Evolutionary conservation across 2,797 vertebrate species (phyloP).

Genomic region (Coregonus suidteri): DNA sequence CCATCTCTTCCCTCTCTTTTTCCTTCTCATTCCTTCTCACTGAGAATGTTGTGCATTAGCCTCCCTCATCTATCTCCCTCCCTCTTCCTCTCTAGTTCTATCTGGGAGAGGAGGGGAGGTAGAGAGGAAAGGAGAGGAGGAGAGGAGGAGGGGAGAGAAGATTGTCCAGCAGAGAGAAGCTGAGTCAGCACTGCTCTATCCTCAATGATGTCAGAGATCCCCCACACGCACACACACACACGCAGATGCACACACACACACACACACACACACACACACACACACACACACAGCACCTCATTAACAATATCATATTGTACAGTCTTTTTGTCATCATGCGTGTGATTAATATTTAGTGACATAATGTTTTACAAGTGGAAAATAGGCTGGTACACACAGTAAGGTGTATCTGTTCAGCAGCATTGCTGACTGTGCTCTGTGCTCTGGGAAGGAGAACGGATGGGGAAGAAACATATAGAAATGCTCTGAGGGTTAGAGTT

Average conservation of each 20-base stretch:
- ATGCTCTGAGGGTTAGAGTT: not conserved
- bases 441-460: not conserved
- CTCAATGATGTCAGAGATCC: constrained; percentile 74
- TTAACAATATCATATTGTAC: not conserved
- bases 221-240: not conserved
- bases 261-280: constrained; percentile 16
- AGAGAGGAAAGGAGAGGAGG: not conserved
- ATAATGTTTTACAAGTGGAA: not conserved
- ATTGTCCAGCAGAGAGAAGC: constrained; percentile 70
- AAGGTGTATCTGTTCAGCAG: not conserved
- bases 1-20: constrained; percentile 38
- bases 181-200: constrained; percentile 75
- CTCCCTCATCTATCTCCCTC: constrained; percentile 56
- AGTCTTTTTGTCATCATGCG: not conserved
- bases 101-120: constrained; percentile 13
- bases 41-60: constrained; percentile 41
- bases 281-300: constrained; percentile 12
- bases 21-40: constrained; percentile 39
- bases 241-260: constrained; percentile 1
- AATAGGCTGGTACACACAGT: not conserved
- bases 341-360: not conserved
- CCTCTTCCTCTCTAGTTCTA: constrained; percentile 45
- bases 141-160: constrained; percentile 64
- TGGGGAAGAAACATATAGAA: not conserved
- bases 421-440: not conserved